A percentile compares a stretch with the other conserved stretches of the same genome.
Evolutionary conservation across 1,140 invertebrate species (phyloP).

Genomic region (Euglossa dilemma): DNA sequence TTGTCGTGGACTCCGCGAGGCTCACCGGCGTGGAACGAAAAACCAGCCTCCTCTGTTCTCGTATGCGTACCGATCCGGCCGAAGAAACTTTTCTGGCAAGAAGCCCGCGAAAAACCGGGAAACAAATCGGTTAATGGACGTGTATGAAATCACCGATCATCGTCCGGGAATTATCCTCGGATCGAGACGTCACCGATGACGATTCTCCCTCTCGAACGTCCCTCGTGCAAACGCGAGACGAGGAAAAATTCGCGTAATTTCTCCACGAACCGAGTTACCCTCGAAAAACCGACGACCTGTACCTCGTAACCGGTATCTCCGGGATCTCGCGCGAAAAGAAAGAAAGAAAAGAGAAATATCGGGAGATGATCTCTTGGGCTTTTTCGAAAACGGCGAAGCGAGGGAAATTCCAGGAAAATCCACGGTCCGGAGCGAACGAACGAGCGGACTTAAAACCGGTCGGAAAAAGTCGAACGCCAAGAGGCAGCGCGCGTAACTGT

Average conservation of each 20-base stretch:
- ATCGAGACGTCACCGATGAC: slow-evolving; percentile 1
- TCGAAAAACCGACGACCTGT: too few relatives aligned
- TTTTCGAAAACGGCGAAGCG: neutral
- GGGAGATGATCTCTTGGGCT: too few relatives aligned
- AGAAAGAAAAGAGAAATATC: too few relatives aligned
- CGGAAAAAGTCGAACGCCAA: slow-evolving; percentile 20
- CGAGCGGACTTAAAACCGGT: neutral
- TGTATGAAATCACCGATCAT: slow-evolving; percentile 41
- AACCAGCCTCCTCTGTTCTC: slow-evolving; percentile 31
- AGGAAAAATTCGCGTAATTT: neutral
- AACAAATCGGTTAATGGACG: slow-evolving; percentile 44
- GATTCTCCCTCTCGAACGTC: neutral
- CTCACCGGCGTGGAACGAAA: slow-evolving; percentile 47
- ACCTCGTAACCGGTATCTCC: too few relatives aligned
- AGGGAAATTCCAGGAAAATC: neutral
- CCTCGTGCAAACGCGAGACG: neutral
- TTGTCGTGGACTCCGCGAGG: slow-evolving; percentile 31
- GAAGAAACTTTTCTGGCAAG: slow-evolving; percentile 7
- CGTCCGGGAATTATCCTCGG: neutral
- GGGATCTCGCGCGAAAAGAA: too few relatives aligned
- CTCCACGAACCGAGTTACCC: too few relatives aligned
- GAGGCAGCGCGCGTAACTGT: slow-evolving; percentile 10
- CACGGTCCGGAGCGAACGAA: too few relatives aligned
- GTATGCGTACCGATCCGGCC: neutral
- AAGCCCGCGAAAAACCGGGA: slow-evolving; percentile 7